Base-by-base conservation (phyloP, 2,113 vertebrate genomes). In the Capra hircus region DNA sequence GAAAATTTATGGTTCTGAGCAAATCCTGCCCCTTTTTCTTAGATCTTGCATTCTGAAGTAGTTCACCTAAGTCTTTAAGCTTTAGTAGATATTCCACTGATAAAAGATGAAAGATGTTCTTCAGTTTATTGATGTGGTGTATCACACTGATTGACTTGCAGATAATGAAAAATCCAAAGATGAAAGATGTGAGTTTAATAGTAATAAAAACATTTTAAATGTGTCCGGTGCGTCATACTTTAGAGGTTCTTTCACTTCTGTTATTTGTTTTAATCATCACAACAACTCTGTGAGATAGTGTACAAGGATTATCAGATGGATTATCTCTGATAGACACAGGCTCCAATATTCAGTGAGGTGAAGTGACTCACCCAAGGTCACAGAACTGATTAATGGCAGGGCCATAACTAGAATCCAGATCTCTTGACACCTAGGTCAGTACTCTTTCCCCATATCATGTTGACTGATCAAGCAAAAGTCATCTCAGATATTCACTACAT, bases 241-340 rank as follows among this genome's bases (percentile, higher is more conserved):
- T 89, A 89, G 21, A 83, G 74, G 6, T 81, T n/a, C 30, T 90
- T 88, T 92, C 36, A 67, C 21, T 64, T 96, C 40, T 78, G 74
- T 84, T 90, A n/a, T 57, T 25, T 60, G 17, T 93, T 94, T 92
- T 86, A 15, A 53, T 95, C 92, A n/a, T 94, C 48, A 91, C 53
- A 91, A 80, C 15, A 93, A 43, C 81, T 59, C 33, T 88, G 1
- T 85, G 85, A 57, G n/a, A 40, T 85, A 82, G 3, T 27, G n/a
- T 92, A 40, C 11, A 16, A 88, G 14, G 67, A 85, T 88, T 43
- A 77, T 43, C 21, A 43, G 21, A 60, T 43, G 48, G 48, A 85
- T 92, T 88, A 45, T 94, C 27, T 82, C 15, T 88, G 64, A 64
- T 33, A 91, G 88, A 93, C 23, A n/a, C 12, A 90, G 33, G 93